Conservation (phyloP, 2,888 invertebrate genomes). For the Lasioglossum calceatum region DNA sequence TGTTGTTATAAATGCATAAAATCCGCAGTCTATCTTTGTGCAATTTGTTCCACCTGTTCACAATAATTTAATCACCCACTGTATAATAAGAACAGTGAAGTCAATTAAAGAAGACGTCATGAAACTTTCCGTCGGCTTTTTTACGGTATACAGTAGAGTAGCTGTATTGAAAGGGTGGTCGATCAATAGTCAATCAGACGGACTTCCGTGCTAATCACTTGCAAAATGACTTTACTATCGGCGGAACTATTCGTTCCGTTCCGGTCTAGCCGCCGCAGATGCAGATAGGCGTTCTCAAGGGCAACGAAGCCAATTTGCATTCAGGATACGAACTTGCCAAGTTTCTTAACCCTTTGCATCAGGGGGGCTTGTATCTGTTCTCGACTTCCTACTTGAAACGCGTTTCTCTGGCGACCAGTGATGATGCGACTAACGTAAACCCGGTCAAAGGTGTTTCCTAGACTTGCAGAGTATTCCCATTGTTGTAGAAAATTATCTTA, state of each 20-base stretch:
- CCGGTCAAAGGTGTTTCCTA: background rate
- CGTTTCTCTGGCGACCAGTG: background rate
- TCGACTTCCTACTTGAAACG: no score
- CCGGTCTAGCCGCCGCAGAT: constrained; percentile 23
- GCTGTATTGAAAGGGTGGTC: constrained; percentile 28
- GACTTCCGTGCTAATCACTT: constrained; percentile 76
- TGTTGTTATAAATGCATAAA: no score
- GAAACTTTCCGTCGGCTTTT: constrained; percentile 1
- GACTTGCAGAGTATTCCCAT: background rate
- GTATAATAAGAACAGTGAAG: background rate
- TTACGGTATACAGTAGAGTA: background rate
- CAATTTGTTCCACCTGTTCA: background rate
- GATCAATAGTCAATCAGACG: constrained; percentile 78
- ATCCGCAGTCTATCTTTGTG: background rate
- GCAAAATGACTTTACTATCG: constrained; percentile 73
- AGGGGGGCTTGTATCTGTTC: background rate
- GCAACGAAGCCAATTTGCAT: background rate
- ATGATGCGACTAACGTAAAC: background rate
- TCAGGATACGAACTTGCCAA: background rate
- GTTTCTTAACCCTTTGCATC: background rate
- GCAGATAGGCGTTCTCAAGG: constrained; percentile 18
- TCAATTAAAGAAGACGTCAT: background rate
- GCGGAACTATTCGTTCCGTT: constrained; percentile 50
- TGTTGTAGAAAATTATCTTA: background rate
- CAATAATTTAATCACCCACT: no score